Percentiles rank a stretch among this genome's conserved stretches.
These are phyloP conservation scores for Melolontha melolontha DNA, from an alignment of 2,888 invertebrate species.

Conservation along the genomic window DNA sequence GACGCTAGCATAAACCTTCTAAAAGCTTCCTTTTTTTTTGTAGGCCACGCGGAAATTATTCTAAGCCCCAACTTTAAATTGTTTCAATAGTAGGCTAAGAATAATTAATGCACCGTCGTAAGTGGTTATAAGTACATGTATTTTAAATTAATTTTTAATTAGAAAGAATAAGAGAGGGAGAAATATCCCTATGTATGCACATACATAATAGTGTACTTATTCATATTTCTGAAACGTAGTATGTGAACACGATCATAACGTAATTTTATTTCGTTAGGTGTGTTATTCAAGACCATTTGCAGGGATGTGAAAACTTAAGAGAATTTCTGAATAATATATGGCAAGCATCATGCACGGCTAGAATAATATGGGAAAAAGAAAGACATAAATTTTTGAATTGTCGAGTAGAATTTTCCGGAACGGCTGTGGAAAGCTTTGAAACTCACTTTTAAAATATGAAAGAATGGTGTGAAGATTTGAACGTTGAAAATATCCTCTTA, in stretches of 20 bases:
- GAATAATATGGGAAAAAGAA: constrained; percentile 54
- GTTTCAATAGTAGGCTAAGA: too few species aligned
- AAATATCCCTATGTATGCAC: too few species aligned
- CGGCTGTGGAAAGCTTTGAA: neutral
- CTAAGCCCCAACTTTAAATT: too few species aligned
- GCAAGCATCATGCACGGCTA: constrained; percentile 57
- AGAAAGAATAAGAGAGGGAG: too few species aligned
- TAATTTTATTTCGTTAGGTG: constrained; percentile 27
- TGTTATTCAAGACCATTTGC: constrained; percentile 38
- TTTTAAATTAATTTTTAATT: too few species aligned
- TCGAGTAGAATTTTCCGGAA: constrained; percentile 58
- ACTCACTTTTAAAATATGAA: constrained; percentile 2
- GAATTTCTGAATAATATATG: constrained; percentile 60
- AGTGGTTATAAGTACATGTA: too few species aligned
- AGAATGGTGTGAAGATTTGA: constrained; percentile 24
- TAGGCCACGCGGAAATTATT: too few species aligned
- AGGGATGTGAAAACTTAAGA: constrained; percentile 38
- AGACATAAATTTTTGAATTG: constrained; percentile 61
- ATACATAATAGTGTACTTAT: too few species aligned
- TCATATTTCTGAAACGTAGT: too few species aligned
- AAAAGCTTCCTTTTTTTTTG: too few species aligned
- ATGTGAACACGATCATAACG: neutral
- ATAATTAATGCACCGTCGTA: too few species aligned
- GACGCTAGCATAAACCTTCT: too few species aligned
- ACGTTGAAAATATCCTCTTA: constrained; percentile 14